Conservation (phyloP, 2,888 invertebrate species). For the Bembecia ichneumoniformis region DNA sequence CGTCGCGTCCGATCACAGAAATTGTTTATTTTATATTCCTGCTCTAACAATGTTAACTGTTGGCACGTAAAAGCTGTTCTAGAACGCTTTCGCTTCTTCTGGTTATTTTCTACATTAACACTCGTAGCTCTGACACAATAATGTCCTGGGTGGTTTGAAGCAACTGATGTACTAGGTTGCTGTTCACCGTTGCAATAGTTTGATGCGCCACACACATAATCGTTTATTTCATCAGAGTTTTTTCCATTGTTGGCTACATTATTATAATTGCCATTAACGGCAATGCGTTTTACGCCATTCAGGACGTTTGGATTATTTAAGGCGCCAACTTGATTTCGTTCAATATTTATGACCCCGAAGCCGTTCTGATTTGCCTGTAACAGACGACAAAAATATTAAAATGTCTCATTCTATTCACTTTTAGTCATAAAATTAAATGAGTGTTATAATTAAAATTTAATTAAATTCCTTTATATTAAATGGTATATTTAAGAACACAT, state of each 20-base stretch:
- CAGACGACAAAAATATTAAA: too few relatives aligned
- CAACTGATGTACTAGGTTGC: background rate
- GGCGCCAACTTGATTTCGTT: background rate
- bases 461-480: too few relatives aligned
- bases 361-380: background rate
- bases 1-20: conserved; percentile 1
- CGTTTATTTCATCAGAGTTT: too few relatives aligned
- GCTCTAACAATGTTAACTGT: background rate
- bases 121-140: background rate
- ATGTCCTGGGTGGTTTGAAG: background rate
- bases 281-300: too few relatives aligned
- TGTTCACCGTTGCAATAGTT: background rate
- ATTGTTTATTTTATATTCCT: background rate
- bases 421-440: too few relatives aligned
- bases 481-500: too few relatives aligned
- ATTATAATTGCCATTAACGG: too few relatives aligned
- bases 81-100: background rate
- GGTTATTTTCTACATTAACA: background rate
- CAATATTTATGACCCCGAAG: background rate
- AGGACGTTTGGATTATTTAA: too few relatives aligned
- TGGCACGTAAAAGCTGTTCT: background rate
- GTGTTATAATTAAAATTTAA: too few relatives aligned
- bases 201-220: too few relatives aligned
- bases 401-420: too few relatives aligned
- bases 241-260: too few relatives aligned